Percentiles rank a stretch among this genome's conserved stretches.
Conservation (phyloP, 2,797 vertebrate species). For the Falco naumanni region DNA sequence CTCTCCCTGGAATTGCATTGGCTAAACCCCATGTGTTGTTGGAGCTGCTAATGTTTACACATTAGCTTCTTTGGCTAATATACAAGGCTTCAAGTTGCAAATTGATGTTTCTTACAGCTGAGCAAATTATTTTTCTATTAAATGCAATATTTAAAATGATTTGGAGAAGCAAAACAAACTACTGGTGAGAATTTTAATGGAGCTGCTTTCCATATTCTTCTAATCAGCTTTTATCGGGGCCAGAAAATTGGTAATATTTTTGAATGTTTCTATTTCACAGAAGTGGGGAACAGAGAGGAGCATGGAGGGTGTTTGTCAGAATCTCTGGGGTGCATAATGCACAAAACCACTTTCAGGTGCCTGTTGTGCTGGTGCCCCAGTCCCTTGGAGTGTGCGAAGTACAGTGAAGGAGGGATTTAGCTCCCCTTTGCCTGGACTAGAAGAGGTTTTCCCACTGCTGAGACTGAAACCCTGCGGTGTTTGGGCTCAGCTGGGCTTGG, state of each 20-base stretch:
- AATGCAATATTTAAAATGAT: conserved; percentile 71
- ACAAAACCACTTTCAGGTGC: background rate
- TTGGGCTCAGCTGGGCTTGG: background rate
- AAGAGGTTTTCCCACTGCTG: background rate
- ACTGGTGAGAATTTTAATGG: conserved; percentile 60
- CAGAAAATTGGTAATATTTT: background rate
- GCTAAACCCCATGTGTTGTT: conserved; percentile 46
- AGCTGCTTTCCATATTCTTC: conserved; percentile 45
- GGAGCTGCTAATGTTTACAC: conserved; percentile 68
- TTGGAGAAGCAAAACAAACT: conserved; percentile 62
- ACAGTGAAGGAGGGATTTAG: background rate
- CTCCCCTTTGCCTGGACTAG: background rate
- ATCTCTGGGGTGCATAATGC: background rate
- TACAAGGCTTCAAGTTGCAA: conserved; percentile 67
- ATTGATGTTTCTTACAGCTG: conserved; percentile 71
- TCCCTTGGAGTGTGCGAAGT: background rate
- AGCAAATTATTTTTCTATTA: conserved; percentile 75
- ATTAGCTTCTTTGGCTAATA: conserved; percentile 69
- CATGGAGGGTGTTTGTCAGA: background rate
- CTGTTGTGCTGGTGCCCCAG: background rate
- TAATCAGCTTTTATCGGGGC: conserved; percentile 6
- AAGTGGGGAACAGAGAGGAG: background rate
- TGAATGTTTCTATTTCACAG: background rate
- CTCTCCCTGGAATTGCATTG: conserved; percentile 65
- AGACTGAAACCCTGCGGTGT: rapidly evolving